A percentile compares a stretch with the other conserved stretches of the same genome.
These are phyloP conservation scores for Hydroisotoma schaefferi DNA, from an alignment of 2,888 invertebrate genomes.

Conservation along the genomic window DNA sequence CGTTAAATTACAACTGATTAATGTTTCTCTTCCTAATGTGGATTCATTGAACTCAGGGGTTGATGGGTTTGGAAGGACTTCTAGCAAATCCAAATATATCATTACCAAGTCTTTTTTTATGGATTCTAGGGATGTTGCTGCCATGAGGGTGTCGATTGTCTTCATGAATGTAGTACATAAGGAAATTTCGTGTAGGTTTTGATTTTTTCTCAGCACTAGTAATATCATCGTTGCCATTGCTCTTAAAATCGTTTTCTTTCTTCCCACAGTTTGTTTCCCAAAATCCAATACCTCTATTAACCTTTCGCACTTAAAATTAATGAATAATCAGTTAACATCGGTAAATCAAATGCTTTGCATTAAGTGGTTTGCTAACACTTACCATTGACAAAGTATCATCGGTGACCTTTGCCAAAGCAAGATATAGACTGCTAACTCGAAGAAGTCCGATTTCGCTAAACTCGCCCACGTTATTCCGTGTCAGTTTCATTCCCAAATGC, in stretches of 20 bases:
- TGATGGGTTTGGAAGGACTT: slow-evolving; percentile 20
- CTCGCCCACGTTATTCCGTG: slow-evolving; percentile 15
- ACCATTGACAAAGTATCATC: slow-evolving; percentile 28
- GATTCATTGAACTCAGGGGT: slow-evolving; percentile 14
- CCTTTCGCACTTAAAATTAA: slow-evolving; percentile 24
- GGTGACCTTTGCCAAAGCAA: slow-evolving; percentile 18
- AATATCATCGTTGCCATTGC: slow-evolving; percentile 18
- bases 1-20: slow-evolving; percentile 36
- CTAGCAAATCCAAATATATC: slow-evolving; percentile 40
- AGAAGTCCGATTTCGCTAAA: slow-evolving; percentile 39
- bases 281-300: slow-evolving; percentile 23
- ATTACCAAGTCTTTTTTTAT: slow-evolving; percentile 34
- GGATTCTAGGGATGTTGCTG: slow-evolving; percentile 13
- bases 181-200: neutral
- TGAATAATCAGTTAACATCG: slow-evolving; percentile 5
- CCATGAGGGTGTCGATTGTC: slow-evolving; percentile 20
- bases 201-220: slow-evolving; percentile 21
- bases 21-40: slow-evolving; percentile 27
- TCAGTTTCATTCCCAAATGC: slow-evolving; percentile 35
- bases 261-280: slow-evolving; percentile 16
- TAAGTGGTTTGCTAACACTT: neutral
- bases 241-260: slow-evolving; percentile 19
- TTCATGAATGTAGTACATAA: slow-evolving; percentile 19
- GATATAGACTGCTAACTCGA: slow-evolving; percentile 32
- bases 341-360: neutral